Evolutionary conservation across 1,140 invertebrate genomes (phyloP).

Genomic region (Drosophila sechellia): DNA sequence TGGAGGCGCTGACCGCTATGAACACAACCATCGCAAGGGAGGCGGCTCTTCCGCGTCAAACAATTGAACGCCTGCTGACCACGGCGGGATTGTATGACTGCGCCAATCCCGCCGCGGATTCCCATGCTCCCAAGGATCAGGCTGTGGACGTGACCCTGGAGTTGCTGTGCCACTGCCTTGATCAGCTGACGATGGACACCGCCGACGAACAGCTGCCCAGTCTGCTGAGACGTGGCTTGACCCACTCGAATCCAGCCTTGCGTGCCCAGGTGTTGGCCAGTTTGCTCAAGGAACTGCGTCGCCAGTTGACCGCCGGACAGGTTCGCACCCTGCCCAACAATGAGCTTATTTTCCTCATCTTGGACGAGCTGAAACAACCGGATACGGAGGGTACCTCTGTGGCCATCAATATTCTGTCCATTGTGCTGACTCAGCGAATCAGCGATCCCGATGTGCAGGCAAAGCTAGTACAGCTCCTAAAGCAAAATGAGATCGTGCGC

Average conservation of each 20-base stretch:
- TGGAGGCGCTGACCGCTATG: conserved; percentile 71
- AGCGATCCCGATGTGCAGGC: conserved; percentile 63
- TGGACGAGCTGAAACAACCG: conserved; percentile 60
- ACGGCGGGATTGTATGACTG: conserved; percentile 85
- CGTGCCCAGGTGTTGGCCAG: conserved; percentile 86
- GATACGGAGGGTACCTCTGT: conserved; percentile 42
- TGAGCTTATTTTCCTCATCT: conserved; percentile 41
- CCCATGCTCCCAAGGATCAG: conserved; percentile 17
- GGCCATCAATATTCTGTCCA: conserved; percentile 59
- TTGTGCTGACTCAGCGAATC: conserved; percentile 70
- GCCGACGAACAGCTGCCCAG: conserved; percentile 80
- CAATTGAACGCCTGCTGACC: conserved; percentile 69
- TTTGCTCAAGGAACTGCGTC: conserved; percentile 65
- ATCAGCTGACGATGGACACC: conserved; percentile 85
- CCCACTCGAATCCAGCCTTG: conserved; percentile 85
- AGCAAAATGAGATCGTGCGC: conserved; percentile 55
- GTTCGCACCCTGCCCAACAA: conserved; percentile 32
- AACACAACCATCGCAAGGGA: conserved; percentile 54
- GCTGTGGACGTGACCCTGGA: conserved; percentile 86
- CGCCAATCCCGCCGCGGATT: conserved; percentile 24
- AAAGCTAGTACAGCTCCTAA: conserved; percentile 53
- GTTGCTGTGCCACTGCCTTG: conserved; percentile 86
- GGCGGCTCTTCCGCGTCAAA: conserved; percentile 54
- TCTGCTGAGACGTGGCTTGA: conserved; percentile 85
- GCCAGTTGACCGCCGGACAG: conserved; percentile 5